Evolutionary conservation across 2,797 vertebrate genomes (phyloP).

Genomic region (Pseudocheirus occidentalis): DNA sequence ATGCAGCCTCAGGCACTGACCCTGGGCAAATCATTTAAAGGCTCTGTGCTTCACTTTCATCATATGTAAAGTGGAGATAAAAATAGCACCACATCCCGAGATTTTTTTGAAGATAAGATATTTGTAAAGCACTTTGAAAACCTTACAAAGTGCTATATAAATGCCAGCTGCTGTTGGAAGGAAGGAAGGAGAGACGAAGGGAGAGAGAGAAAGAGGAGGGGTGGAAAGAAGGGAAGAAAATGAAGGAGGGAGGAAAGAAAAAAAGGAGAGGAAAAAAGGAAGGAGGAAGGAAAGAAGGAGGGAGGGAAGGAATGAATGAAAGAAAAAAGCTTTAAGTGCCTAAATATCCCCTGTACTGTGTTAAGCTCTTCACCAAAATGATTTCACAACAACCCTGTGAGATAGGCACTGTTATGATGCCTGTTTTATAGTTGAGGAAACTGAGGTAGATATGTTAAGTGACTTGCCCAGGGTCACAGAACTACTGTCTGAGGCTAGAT

Average conservation of each 20-base stretch:
- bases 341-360: neutral
- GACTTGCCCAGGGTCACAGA: neutral
- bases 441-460: neutral
- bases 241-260: no score
- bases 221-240: no score
- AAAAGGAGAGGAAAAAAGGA: no score
- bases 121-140: neutral
- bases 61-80: neutral
- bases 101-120: neutral
- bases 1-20: neutral
- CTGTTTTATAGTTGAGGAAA: neutral
- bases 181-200: no score
- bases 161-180: neutral
- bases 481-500: neutral
- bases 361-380: neutral
- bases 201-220: no score
- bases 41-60: neutral
- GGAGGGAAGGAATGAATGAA: neutral
- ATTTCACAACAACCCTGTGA: neutral
- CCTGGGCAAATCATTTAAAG: neutral
- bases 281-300: no score
- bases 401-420: neutral
- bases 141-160: neutral
- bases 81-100: neutral
- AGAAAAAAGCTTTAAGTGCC: neutral